Evolutionary conservation across 2,797 vertebrate species (phyloP).

Genomic region (Tolypeutes matacus): DNA sequence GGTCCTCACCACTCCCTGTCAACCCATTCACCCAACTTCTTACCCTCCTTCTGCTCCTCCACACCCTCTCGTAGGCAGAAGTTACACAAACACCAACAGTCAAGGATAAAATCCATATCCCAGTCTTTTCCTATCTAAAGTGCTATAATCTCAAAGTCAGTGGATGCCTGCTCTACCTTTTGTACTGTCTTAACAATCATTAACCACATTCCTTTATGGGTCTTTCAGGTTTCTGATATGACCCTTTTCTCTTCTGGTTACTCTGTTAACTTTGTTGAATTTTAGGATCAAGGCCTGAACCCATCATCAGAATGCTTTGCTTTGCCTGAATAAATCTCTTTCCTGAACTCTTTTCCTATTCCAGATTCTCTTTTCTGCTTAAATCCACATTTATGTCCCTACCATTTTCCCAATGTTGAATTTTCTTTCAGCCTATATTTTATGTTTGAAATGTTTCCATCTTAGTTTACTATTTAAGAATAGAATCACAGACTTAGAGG

Average conservation of each 20-base stretch:
- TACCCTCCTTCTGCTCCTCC: background rate
- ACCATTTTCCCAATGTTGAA: background rate
- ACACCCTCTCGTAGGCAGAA: background rate
- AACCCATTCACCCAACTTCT: background rate
- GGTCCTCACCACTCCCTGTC: background rate
- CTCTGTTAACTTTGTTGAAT: background rate
- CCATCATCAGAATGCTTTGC: background rate
- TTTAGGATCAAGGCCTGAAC: background rate
- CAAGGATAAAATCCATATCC: background rate
- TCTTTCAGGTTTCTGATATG: background rate
- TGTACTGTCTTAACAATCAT: background rate
- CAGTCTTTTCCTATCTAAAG: background rate
- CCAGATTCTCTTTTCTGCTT: background rate
- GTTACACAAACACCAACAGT: background rate
- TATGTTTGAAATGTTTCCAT: constrained; percentile 18
- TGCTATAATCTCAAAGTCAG: background rate
- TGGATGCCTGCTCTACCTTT: background rate
- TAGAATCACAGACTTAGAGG: background rate
- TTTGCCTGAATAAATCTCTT: background rate
- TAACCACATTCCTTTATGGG: background rate
- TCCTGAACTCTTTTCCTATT: background rate
- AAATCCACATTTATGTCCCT: background rate
- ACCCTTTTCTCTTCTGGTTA: background rate
- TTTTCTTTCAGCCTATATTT: constrained; percentile 19
- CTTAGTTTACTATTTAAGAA: constrained; percentile 6